These are phyloP conservation scores for Enteromius afrohamiltoni DNA, from an alignment of 2,797 vertebrate genomes.

Conservation along the genomic window DNA sequence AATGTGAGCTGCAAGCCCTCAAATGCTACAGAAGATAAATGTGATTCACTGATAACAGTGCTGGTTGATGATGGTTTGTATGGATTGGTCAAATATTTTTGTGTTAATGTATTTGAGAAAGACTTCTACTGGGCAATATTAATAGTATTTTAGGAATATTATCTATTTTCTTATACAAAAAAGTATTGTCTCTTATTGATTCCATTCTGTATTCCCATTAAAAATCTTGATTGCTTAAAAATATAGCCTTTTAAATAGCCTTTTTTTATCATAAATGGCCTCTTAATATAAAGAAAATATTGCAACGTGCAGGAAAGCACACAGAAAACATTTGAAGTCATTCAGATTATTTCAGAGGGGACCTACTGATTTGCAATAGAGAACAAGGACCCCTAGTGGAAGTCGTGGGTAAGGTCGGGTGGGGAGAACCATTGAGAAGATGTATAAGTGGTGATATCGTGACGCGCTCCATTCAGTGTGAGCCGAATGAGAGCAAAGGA, in stretches of 20 bases:
- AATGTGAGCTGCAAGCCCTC: slow-evolving; percentile 14
- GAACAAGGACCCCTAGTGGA: slow-evolving; percentile 71
- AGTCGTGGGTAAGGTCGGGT: slow-evolving; percentile 54
- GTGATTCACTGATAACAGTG: background rate
- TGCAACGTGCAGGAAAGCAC: background rate
- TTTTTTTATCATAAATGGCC: background rate
- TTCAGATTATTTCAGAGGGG: background rate
- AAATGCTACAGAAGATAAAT: slow-evolving; percentile 6
- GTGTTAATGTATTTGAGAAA: background rate
- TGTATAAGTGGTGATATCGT: slow-evolving; percentile 60
- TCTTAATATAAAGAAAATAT: background rate
- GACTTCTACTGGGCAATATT: background rate
- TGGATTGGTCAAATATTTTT: background rate
- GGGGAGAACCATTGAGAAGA: slow-evolving; percentile 61
- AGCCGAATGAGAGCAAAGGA: slow-evolving; percentile 42
- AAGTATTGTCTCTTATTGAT: background rate
- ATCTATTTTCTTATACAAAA: background rate
- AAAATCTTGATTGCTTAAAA: background rate
- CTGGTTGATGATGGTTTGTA: background rate
- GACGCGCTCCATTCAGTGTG: slow-evolving; percentile 48
- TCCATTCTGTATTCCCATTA: background rate
- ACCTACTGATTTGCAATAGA: slow-evolving; percentile 35
- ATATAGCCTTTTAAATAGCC: too few species aligned
- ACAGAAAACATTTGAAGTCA: background rate
- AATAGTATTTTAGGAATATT: background rate